phyloP scores from a whole-genome alignment of 2,888 invertebrate genomes.

The Cancer borealis region DNA sequence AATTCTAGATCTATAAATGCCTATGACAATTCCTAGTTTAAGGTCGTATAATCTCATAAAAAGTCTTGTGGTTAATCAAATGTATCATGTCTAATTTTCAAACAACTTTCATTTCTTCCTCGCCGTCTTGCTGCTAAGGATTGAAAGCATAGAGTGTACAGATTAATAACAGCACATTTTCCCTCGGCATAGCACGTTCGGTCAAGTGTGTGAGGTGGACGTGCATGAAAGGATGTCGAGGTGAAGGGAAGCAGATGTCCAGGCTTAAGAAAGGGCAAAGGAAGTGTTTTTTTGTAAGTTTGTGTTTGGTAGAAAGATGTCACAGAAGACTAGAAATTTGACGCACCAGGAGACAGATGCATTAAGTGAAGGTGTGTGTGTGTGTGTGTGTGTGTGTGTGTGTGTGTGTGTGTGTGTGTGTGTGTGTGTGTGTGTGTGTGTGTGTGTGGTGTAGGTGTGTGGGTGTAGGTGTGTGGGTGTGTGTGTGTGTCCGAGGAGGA shows the following conservation, averaged over 20 bases:
- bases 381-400: not conserved
- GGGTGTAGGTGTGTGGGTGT: not conserved
- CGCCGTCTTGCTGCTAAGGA: not conserved
- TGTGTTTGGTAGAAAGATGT: not conserved
- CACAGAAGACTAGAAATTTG: not conserved
- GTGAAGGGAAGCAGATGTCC: not conserved
- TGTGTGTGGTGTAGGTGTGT: not conserved
- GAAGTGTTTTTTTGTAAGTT: not conserved
- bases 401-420: not conserved
- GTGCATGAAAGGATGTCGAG: not conserved
- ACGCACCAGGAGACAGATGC: too few species aligned
- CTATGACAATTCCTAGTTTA: too few species aligned
- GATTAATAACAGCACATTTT: not conserved
- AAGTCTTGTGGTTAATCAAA: too few species aligned
- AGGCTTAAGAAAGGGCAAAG: not conserved
- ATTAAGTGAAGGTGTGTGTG: not conserved
- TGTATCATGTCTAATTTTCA: too few species aligned
- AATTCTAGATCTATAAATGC: not conserved
- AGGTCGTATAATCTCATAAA: too few species aligned
- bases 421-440: too few species aligned
- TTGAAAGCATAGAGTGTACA: too few species aligned
- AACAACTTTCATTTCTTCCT: not conserved
- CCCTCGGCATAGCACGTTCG: not conserved
- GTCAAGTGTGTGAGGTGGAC: not conserved
- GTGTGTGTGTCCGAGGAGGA: not conserved